phyloP scores from a whole-genome alignment of 2,888 invertebrate genomes.

The Eledona agricola region DNA sequence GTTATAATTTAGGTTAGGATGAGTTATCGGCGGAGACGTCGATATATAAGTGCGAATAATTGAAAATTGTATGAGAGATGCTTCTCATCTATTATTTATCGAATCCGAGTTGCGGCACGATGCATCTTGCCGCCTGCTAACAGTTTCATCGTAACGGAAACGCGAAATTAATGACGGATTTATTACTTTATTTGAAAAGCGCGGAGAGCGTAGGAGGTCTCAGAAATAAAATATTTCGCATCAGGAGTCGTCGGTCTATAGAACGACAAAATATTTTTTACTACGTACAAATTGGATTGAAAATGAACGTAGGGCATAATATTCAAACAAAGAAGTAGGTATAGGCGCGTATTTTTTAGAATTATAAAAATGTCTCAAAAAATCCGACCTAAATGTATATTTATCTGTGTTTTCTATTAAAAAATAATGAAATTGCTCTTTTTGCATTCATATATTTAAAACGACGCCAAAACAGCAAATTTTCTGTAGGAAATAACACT shows the following conservation, averaged over 20 bases:
- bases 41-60: slow-evolving; percentile 37
- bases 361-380: too few species aligned
- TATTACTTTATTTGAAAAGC: slow-evolving; percentile 28
- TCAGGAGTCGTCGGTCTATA: slow-evolving; percentile 44
- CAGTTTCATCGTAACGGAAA: slow-evolving; percentile 18
- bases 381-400: too few species aligned
- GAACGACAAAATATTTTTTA: too few species aligned
- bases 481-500: too few species aligned
- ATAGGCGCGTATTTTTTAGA: too few species aligned
- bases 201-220: slow-evolving; percentile 21
- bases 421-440: too few species aligned
- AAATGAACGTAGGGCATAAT: too few species aligned
- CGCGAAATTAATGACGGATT: slow-evolving; percentile 20
- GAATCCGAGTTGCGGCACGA: background rate
- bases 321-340: too few species aligned
- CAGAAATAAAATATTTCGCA: slow-evolving; percentile 40
- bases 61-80: slow-evolving; percentile 41
- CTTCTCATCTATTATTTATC: slow-evolving; percentile 40
- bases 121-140: background rate
- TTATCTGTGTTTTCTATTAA: too few species aligned
- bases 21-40: slow-evolving; percentile 39
- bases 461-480: too few species aligned
- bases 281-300: too few species aligned
- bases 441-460: too few species aligned
- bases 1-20: slow-evolving; percentile 41